phyloP scores from a whole-genome alignment of 2,888 invertebrate species.

The Drosophila parthenogenetica region DNA sequence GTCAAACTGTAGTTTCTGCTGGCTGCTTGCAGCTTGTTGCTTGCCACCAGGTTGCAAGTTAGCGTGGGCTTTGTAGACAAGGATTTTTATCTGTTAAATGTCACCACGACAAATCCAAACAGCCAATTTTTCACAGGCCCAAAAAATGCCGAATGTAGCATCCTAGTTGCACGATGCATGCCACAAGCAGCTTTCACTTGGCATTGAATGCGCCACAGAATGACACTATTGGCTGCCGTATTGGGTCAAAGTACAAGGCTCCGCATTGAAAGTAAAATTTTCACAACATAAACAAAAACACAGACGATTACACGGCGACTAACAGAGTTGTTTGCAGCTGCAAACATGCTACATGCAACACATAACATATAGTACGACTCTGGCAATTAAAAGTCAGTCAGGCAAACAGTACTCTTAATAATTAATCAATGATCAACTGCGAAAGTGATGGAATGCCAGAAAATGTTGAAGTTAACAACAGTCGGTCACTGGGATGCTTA shows the following conservation, averaged over 20 bases:
- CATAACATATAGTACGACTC: neutral
- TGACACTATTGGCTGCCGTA: constrained; percentile 57
- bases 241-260: constrained; percentile 67
- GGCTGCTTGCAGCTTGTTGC: neutral
- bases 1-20: constrained; percentile 23
- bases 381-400: constrained; percentile 36
- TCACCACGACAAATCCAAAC: constrained; percentile 45
- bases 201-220: constrained; percentile 36
- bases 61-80: constrained; percentile 47
- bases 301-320: constrained; percentile 6
- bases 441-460: neutral
- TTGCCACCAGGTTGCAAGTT: constrained; percentile 24
- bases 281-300: constrained; percentile 9
- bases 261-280: constrained; percentile 58
- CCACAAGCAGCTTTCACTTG: constrained; percentile 61
- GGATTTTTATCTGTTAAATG: constrained; percentile 69
- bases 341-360: constrained; percentile 8
- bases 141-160: constrained; percentile 24
- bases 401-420: constrained; percentile 31
- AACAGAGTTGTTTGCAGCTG: constrained; percentile 5
- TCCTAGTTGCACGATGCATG: constrained; percentile 39
- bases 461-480: neutral
- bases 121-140: constrained; percentile 59
- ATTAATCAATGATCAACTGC: constrained; percentile 53
- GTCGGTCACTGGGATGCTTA: constrained; percentile 9